Evolutionary conservation across 2,888 invertebrate species (phyloP).

Genomic region (Lithosia quadra): DNA sequence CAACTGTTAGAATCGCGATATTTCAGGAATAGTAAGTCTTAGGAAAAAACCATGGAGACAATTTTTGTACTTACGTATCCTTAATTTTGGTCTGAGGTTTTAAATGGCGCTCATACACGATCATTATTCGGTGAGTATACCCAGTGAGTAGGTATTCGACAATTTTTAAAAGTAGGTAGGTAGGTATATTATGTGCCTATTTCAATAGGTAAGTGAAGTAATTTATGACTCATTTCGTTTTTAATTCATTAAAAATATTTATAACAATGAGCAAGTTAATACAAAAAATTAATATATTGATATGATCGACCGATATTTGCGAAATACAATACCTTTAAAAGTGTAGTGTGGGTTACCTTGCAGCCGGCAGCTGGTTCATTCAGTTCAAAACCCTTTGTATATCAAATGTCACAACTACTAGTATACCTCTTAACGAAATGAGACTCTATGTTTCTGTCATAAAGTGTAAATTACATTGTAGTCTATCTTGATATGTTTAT

Average conservation of each 20-base stretch:
- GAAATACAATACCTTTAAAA: slow-evolving; percentile 55
- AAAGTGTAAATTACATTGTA: slow-evolving; percentile 27
- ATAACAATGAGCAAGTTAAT: slow-evolving; percentile 24
- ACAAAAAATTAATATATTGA: slow-evolving; percentile 35
- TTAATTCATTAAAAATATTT: slow-evolving; percentile 23
- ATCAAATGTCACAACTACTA: slow-evolving; percentile 29
- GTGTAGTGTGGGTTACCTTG: slow-evolving; percentile 54
- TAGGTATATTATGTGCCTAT: background rate
- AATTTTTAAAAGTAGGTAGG: background rate
- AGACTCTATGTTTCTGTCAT: background rate
- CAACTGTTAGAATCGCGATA: no score
- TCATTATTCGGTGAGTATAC: no score
- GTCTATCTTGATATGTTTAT: slow-evolving; percentile 7
- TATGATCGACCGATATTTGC: slow-evolving; percentile 47
- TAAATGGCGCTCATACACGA: no score
- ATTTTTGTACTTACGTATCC: no score
- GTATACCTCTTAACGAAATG: slow-evolving; percentile 11
- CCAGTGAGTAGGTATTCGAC: background rate
- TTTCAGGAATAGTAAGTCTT: no score
- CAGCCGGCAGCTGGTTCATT: slow-evolving; percentile 66
- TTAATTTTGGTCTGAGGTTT: no score
- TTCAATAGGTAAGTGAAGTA: background rate
- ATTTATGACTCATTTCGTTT: slow-evolving; percentile 28
- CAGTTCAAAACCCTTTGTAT: slow-evolving; percentile 46
- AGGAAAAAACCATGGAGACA: no score